phyloP scores from a whole-genome alignment of 2,113 vertebrate species.

The Morone saxatilis region DNA sequence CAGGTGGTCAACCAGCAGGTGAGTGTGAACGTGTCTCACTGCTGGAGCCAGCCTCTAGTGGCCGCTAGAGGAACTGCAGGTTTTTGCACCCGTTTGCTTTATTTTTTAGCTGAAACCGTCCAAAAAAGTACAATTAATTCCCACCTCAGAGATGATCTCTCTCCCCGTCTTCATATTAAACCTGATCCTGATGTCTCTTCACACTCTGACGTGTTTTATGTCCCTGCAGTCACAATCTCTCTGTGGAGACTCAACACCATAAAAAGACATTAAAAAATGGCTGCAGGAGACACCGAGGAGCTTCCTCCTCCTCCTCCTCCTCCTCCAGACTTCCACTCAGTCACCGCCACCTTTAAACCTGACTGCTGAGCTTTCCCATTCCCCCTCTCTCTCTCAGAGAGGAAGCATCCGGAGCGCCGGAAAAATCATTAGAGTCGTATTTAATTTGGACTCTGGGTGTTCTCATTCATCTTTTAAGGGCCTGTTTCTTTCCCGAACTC shows the following conservation, averaged over 20 bases:
- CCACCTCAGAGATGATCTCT: no score
- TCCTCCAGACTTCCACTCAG: not conserved
- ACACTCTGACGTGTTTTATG: no score
- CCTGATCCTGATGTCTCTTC: no score
- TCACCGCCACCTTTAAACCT: not conserved
- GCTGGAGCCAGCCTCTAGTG: no score
- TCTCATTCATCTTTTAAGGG: not conserved
- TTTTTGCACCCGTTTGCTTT: no score
- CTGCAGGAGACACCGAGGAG: conserved; percentile 10
- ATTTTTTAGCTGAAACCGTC: no score
- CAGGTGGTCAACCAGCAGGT: conserved; percentile 49
- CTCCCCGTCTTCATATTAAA: no score
- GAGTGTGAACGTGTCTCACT: not conserved
- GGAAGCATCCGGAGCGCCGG: not conserved
- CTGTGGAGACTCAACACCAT: conserved; percentile 14
- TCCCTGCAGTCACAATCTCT: no score
- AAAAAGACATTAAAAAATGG: conserved; percentile 20
- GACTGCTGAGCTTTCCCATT: conserved; percentile 13
- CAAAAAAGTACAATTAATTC: no score
- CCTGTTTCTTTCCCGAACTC: not conserved
- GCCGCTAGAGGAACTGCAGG: no score
- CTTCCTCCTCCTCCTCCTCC: not conserved
- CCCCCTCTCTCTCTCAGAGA: not conserved
- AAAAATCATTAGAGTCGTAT: conserved; percentile 12
- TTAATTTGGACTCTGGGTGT: not conserved